phyloP scores from a whole-genome alignment of 1,140 invertebrate genomes.

The Drosophila triauraria region DNA sequence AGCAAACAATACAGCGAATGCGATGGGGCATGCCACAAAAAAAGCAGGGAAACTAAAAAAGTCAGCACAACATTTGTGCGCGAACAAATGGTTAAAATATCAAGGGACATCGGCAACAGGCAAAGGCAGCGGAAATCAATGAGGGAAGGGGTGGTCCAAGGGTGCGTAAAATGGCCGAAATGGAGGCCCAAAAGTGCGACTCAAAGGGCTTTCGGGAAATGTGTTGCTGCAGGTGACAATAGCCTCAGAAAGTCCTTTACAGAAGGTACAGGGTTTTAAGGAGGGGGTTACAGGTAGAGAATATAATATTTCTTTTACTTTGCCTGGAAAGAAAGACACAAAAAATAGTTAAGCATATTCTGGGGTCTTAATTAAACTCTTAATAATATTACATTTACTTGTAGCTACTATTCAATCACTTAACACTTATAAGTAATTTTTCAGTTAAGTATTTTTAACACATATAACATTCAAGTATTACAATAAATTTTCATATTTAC shows the following conservation, averaged over 20 bases:
- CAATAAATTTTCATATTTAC: neutral
- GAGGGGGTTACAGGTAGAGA: no score
- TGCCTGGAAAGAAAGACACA: neutral
- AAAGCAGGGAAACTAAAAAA: slow-evolving; percentile 25
- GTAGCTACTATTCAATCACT: neutral
- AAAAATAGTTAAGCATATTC: neutral
- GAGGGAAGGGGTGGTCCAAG: neutral
- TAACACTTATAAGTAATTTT: no score
- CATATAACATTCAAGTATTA: no score
- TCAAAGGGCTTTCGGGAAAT: neutral
- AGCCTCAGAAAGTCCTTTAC: neutral
- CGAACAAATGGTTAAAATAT: slow-evolving; percentile 20
- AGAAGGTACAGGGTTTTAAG: no score
- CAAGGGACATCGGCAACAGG: slow-evolving; percentile 13
- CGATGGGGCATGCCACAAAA: neutral
- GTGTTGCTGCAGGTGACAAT: slow-evolving; percentile 5
- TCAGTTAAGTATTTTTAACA: no score
- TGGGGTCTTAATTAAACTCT: neutral
- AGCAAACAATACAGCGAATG: slow-evolving; percentile 52
- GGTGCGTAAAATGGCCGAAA: slow-evolving; percentile 8
- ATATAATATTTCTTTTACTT: neutral
- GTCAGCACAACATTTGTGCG: slow-evolving; percentile 28
- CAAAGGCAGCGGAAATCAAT: neutral
- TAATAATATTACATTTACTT: neutral
- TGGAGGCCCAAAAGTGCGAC: neutral